These are phyloP conservation scores for Meandrina meandrites DNA, from an alignment of 92 coral and sea anemone genomes.

Conservation along the genomic window DNA sequence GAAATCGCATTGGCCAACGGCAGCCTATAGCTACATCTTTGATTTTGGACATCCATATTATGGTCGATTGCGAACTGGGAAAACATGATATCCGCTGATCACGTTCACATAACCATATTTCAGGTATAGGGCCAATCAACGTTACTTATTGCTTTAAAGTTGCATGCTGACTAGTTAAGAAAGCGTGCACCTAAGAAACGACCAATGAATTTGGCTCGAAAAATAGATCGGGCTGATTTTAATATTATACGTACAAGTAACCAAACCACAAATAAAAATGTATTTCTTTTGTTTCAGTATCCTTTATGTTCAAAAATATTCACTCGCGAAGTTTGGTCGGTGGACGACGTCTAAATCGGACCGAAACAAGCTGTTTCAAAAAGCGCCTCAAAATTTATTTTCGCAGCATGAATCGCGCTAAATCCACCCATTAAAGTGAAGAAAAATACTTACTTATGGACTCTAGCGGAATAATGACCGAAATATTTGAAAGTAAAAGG, in stretches of 20 bases:
- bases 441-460: not conserved
- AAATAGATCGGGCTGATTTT: conserved; percentile 46
- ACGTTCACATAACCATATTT: too few relatives aligned
- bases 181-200: conserved; percentile 36
- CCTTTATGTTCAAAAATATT: conserved; percentile 38
- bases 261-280: conserved; percentile 12
- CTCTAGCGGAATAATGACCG: not conserved
- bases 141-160: too few relatives aligned
- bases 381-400: not conserved
- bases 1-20: too few relatives aligned
- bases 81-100: too few relatives aligned
- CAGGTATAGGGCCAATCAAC: too few relatives aligned
- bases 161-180: too few relatives aligned
- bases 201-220: conserved; percentile 42
- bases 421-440: not conserved
- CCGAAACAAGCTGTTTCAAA: not conserved
- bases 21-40: too few relatives aligned
- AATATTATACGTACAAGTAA: conserved; percentile 36
- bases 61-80: too few relatives aligned
- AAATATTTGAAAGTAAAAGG: conserved; percentile 1
- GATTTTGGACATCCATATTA: too few relatives aligned
- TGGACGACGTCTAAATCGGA: not conserved
- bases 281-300: conserved; percentile 50
- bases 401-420: not conserved
- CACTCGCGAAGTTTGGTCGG: conserved; percentile 42